phyloP scores from a whole-genome alignment of 1,140 invertebrate species.

The Drosophila virilis region DNA sequence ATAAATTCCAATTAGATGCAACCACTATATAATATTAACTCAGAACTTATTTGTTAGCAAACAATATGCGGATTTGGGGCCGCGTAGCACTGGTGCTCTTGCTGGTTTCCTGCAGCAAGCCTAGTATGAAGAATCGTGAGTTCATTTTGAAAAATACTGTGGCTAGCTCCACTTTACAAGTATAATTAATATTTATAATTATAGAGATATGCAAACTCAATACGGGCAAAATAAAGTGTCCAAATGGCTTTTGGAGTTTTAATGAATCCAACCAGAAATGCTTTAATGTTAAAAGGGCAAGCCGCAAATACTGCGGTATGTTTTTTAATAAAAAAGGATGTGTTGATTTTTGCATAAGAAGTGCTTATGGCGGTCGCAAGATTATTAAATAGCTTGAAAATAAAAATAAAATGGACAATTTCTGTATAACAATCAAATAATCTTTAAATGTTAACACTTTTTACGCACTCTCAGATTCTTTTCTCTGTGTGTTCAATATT shows the following conservation, averaged over 20 bases:
- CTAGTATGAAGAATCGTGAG: constrained; percentile 24
- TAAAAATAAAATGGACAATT: no score
- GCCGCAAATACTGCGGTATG: background rate
- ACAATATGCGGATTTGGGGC: background rate
- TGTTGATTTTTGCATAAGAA: background rate
- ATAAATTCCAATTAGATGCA: background rate
- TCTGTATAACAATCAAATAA: no score
- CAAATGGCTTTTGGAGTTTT: background rate
- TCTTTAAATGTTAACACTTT: no score
- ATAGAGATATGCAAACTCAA: constrained; percentile 22
- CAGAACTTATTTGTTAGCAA: background rate
- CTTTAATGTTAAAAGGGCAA: background rate
- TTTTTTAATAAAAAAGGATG: background rate
- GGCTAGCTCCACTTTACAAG: background rate
- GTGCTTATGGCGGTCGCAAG: no score
- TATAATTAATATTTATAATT: background rate
- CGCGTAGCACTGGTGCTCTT: background rate
- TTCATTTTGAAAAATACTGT: background rate
- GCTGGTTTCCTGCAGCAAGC: background rate
- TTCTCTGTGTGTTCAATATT: no score
- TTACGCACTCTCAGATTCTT: no score
- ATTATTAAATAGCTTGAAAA: no score
- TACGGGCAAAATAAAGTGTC: background rate
- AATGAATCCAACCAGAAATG: background rate
- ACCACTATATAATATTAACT: background rate